Conservation (phyloP, 2,888 invertebrate genomes). For the Griposia aprilina region DNA sequence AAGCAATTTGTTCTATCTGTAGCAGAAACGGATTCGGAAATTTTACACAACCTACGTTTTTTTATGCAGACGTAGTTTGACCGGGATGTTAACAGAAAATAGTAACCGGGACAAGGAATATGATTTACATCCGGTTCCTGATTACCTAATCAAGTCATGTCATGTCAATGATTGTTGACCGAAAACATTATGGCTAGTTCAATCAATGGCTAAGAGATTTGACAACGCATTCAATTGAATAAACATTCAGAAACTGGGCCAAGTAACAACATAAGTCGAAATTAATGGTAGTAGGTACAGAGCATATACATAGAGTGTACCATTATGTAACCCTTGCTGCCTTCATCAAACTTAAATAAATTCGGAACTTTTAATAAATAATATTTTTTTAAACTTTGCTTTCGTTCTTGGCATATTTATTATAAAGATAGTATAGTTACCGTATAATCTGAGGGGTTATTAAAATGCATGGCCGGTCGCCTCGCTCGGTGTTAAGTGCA, state of each 20-base stretch:
- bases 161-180: background rate
- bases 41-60: background rate
- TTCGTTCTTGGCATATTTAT: slow-evolving; percentile 9
- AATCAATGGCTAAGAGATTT: background rate
- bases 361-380: background rate
- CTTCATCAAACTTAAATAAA: slow-evolving; percentile 1
- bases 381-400: slow-evolving; percentile 9
- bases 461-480: slow-evolving; percentile 57
- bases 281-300: background rate
- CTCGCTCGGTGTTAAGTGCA: slow-evolving; percentile 47
- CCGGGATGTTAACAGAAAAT: background rate
- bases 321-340: too few relatives aligned
- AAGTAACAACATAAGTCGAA: background rate
- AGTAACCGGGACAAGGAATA: background rate
- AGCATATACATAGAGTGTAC: background rate
- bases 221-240: background rate
- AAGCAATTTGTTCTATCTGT: slow-evolving; percentile 39
- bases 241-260: background rate
- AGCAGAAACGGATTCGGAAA: background rate
- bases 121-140: background rate
- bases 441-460: slow-evolving; percentile 23
- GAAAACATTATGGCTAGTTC: too few relatives aligned
- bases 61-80: background rate
- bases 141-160: background rate
- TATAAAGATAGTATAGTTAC: slow-evolving; percentile 13